A percentile compares a stretch with the other conserved stretches of the same genome.
Conservation (phyloP, 2,113 vertebrate genomes). For the Larimichthys polyactis region DNA sequence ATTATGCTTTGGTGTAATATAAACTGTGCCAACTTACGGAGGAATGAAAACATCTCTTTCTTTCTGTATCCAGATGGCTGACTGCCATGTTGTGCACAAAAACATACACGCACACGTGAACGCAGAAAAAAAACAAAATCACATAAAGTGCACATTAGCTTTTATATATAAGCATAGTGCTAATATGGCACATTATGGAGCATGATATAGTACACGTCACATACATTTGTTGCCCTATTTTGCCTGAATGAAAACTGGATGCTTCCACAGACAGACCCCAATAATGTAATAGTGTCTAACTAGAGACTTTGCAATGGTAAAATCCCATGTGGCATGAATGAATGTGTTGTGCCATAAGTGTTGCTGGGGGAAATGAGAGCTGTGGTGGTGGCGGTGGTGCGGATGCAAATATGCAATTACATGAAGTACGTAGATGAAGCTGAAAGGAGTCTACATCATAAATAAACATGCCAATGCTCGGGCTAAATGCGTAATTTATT, state of each 20-base stretch:
- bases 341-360: conserved; percentile 63
- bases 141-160: conserved; percentile 9
- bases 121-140: conserved; percentile 7
- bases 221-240: conserved; percentile 39
- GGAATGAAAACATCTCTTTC: conserved; percentile 22
- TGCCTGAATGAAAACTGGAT: conserved; percentile 45
- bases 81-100: conserved; percentile 14
- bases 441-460: conserved; percentile 70
- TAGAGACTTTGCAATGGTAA: conserved; percentile 42
- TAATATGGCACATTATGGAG: conserved; percentile 8
- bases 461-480: conserved; percentile 74
- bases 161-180: not conserved
- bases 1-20: conserved; percentile 61
- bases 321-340: conserved; percentile 62
- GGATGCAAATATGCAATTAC: conserved; percentile 77
- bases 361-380: conserved; percentile 63
- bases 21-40: conserved; percentile 27
- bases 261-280: conserved; percentile 46
- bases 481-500: conserved; percentile 75
- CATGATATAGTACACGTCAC: not conserved
- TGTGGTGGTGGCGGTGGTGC: conserved; percentile 14
- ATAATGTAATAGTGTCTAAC: conserved; percentile 47
- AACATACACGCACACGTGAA: not conserved
- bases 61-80: conserved; percentile 12
- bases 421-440: conserved; percentile 69